Base-by-base conservation (phyloP, 23 tunicate genomes). In the Aplidium turbinatum region DNA sequence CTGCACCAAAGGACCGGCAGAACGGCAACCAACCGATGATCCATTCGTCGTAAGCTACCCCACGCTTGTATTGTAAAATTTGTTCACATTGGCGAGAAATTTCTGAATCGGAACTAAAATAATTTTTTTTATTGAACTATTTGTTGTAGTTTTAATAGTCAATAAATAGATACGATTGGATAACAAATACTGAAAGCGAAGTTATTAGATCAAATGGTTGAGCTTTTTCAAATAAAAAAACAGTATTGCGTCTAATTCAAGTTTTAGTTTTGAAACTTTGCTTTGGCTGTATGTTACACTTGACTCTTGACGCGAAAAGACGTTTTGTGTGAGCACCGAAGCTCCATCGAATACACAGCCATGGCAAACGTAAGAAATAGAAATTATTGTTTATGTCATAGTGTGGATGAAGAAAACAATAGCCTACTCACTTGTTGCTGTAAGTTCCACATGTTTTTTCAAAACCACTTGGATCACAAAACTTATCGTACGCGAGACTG, bases 11-110 rank as follows among this genome's bases (percentile, higher is more conserved):
- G 4, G 58, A 26, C 20, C 20, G 58, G 24, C 76, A 70, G 29
- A 70, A 70, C 7, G 76, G 76, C 18, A 58, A 70, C 76, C 76
- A 70, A 16, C 28, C 35, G 27, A 47, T 70, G 19, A 70, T 46
- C 58, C 58, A 70, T 25, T 70, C 76, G 22, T 70, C 58, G 26
- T 70, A 70, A 28, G 35, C 58, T 9, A 46, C 58, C 31, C 58
- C 76, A 4, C 76, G 33, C 19, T 34, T 70, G 23, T 70, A 70
- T 16, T 47, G 35, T 2, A 31, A 9, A 18, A 70, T 48, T 47
- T 70, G 76, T 6, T 13, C 36, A 27, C 76, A 70, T 5, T 26
- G 18, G 2, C 76, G 76, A 20, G 50, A 11, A 11, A 42, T 16
- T 11, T 42, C 50, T n/a, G n/a, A n/a, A 42, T 42, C 50, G 16